Conservation (phyloP, 1,140 invertebrate species). For the Diorhabda elongata region DNA sequence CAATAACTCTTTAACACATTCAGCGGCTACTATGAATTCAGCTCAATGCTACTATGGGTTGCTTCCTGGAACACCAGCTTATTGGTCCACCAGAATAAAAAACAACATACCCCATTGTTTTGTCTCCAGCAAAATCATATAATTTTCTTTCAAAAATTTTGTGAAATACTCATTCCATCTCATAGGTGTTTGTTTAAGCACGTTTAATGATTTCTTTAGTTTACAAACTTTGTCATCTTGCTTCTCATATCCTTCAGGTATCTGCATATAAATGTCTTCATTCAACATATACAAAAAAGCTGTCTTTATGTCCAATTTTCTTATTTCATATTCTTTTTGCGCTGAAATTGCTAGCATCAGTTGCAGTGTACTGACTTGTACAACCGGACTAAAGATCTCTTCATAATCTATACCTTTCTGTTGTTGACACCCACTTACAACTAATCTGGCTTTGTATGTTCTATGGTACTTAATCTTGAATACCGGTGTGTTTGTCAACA, state of each 20-base stretch:
- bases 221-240: slow-evolving; percentile 28
- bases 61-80: slow-evolving; percentile 36
- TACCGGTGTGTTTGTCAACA: slow-evolving; percentile 41
- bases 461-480: slow-evolving; percentile 39
- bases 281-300: slow-evolving; percentile 49
- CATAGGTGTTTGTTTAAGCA: slow-evolving; percentile 37
- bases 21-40: slow-evolving; percentile 38
- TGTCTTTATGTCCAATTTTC: slow-evolving; percentile 44
- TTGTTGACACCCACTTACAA: slow-evolving; percentile 45
- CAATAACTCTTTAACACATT: slow-evolving; percentile 21
- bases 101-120: slow-evolving; percentile 34
- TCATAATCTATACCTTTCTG: slow-evolving; percentile 43
- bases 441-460: slow-evolving; percentile 45
- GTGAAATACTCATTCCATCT: slow-evolving; percentile 19
- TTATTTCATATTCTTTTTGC: slow-evolving; percentile 27
- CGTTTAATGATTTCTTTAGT: slow-evolving; percentile 34
- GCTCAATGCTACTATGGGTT: slow-evolving; percentile 38
- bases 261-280: slow-evolving; percentile 47
- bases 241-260: slow-evolving; percentile 41
- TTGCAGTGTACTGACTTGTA: slow-evolving; percentile 37
- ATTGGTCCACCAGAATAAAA: slow-evolving; percentile 28
- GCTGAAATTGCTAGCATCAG: slow-evolving; percentile 43
- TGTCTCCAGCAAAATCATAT: neutral
- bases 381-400: slow-evolving; percentile 44
- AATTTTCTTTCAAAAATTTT: slow-evolving; percentile 14